phyloP scores from a whole-genome alignment of 2,888 invertebrate genomes.

The Eustalomyia histrio region DNA sequence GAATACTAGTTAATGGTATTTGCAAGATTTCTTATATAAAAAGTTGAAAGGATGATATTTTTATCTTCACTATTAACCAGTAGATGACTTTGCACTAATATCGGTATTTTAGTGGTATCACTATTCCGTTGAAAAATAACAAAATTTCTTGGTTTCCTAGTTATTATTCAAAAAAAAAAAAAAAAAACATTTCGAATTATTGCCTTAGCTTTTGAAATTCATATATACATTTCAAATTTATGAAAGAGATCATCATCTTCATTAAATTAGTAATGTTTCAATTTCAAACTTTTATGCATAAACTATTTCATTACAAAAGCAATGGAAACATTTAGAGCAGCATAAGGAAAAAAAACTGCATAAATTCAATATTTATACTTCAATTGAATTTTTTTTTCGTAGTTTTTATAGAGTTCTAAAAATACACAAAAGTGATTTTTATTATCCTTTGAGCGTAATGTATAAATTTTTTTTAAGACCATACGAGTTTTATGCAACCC shows the following conservation, averaged over 20 bases:
- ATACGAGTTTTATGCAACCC: constrained; percentile 28
- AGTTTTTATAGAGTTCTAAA: constrained; percentile 13
- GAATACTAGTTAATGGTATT: too few species aligned
- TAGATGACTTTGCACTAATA: too few species aligned
- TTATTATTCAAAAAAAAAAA: too few species aligned
- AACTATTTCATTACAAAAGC: constrained; percentile 4
- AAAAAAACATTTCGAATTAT: too few species aligned
- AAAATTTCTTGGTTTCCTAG: too few species aligned
- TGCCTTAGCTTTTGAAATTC: too few species aligned
- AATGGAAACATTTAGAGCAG: constrained; percentile 8
- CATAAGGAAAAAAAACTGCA: background rate
- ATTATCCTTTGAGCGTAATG: constrained; percentile 61
- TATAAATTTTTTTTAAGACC: background rate
- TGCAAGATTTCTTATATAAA: too few species aligned
- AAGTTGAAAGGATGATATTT: too few species aligned
- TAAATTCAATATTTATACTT: constrained; percentile 45
- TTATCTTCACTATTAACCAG: too few species aligned
- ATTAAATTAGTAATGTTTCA: background rate
- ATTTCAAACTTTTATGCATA: background rate
- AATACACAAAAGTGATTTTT: constrained; percentile 49
- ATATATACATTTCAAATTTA: too few species aligned
- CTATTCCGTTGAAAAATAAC: too few species aligned
- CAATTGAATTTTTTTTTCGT: constrained; percentile 10
- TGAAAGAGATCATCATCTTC: background rate
- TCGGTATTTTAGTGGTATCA: too few species aligned